Conservation (phyloP, 1,140 invertebrate genomes). For the Aporrectodea caliginosa region DNA sequence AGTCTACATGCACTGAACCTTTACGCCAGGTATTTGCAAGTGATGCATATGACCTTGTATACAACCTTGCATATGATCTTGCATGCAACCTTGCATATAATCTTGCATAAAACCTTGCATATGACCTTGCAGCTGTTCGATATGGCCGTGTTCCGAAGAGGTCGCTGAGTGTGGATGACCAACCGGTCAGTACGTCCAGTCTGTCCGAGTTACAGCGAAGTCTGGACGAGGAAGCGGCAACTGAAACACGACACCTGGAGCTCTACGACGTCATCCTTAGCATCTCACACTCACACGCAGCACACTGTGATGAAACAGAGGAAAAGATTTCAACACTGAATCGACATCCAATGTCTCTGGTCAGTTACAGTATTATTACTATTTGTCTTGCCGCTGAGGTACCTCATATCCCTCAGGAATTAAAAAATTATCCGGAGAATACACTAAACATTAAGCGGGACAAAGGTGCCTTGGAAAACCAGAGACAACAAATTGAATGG, state of each 20-base stretch:
- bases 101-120: too few species aligned
- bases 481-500: too few species aligned
- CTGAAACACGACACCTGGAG: slow-evolving; percentile 60
- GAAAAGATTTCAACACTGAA: slow-evolving; percentile 70
- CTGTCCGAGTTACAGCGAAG: slow-evolving; percentile 28
- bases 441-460: too few species aligned
- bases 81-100: too few species aligned
- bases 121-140: slow-evolving; percentile 81
- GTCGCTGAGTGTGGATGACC: slow-evolving; percentile 72
- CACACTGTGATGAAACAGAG: slow-evolving; percentile 84
- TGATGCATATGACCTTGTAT: too few species aligned
- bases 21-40: too few species aligned
- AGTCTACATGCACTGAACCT: too few species aligned
- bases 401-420: too few species aligned
- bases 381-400: too few species aligned
- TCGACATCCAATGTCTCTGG: slow-evolving; percentile 40
- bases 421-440: too few species aligned
- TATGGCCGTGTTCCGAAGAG: slow-evolving; percentile 93
- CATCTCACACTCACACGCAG: slow-evolving; percentile 83
- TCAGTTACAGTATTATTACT: neutral
- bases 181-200: slow-evolving; percentile 47
- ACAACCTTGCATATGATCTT: too few species aligned
- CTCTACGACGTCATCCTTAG: slow-evolving; percentile 81
- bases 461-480: too few species aligned
- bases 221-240: slow-evolving; percentile 41